These are phyloP conservation scores for Phasia obesa DNA, from an alignment of 2,888 invertebrate genomes.

Conservation along the genomic window DNA sequence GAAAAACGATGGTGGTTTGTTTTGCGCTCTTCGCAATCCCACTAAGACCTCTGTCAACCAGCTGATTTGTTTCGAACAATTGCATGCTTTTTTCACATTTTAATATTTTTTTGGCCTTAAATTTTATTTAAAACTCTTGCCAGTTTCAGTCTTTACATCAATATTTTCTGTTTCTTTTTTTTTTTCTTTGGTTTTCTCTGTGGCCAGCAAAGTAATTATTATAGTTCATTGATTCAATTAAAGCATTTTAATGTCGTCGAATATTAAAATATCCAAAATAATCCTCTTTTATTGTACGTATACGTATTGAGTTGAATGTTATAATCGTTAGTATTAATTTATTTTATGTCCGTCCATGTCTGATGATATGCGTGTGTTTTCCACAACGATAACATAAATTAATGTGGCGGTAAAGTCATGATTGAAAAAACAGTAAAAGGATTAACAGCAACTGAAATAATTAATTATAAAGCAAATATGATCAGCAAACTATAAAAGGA, in stretches of 20 bases:
- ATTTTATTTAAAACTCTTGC: too few relatives aligned
- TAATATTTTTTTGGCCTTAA: too few relatives aligned
- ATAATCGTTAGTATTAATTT: conserved; percentile 14
- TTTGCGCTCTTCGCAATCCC: too few relatives aligned
- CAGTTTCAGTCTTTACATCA: neutral
- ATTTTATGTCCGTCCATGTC: conserved; percentile 20
- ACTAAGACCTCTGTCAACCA: too few relatives aligned
- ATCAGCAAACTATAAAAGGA: conserved; percentile 5
- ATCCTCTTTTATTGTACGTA: conserved; percentile 24
- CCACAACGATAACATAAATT: conserved; percentile 42
- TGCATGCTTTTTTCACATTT: too few relatives aligned
- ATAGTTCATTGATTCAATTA: conserved; percentile 56
- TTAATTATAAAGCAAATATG: conserved; percentile 1
- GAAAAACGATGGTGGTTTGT: too few relatives aligned
- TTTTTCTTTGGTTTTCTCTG: conserved; percentile 5
- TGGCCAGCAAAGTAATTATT: conserved; percentile 24
- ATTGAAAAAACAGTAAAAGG: conserved; percentile 44
- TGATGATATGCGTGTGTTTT: conserved; percentile 2
- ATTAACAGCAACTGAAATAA: conserved; percentile 32
- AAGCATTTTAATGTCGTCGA: conserved; percentile 53
- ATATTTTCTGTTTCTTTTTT: neutral
- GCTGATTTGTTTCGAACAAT: too few relatives aligned
- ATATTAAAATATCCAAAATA: conserved; percentile 56
- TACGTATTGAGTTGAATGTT: conserved; percentile 2
- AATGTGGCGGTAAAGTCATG: conserved; percentile 47